A percentile compares a stretch with the other conserved stretches of the same genome.
phyloP scores from a whole-genome alignment of 2,888 invertebrate genomes.

The Eupithecia subfuscata region DNA sequence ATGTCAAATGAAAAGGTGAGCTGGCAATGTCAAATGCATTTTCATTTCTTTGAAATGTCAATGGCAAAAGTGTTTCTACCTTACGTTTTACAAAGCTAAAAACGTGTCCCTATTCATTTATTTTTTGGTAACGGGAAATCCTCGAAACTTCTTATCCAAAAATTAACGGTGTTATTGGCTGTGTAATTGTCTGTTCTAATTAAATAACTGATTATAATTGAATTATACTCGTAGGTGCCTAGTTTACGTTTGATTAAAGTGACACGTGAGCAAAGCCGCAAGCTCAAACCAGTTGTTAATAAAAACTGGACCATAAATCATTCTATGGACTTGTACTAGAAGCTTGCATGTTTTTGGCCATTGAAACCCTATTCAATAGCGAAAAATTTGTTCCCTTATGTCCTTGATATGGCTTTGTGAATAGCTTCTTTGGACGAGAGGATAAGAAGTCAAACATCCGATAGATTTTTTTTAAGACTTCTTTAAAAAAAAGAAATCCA shows the following conservation, averaged over 20 bases:
- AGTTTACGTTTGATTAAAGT: neutral
- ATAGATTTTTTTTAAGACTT: no score
- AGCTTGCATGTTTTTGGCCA: neutral
- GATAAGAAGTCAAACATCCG: neutral
- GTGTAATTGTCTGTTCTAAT: no score
- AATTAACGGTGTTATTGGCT: no score
- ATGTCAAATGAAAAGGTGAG: conserved; percentile 37
- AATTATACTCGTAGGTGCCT: neutral
- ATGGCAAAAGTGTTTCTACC: neutral
- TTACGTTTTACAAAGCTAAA: neutral
- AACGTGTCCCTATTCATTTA: neutral
- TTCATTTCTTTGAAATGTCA: conserved; percentile 6
- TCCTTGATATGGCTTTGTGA: neutral
- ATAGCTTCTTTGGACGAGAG: neutral
- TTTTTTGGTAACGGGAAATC: neutral
- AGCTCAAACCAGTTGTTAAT: no score
- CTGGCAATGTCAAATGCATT: conserved; percentile 38
- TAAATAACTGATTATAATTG: no score
- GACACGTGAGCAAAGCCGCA: neutral
- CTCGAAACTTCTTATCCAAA: neutral
- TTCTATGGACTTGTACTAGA: neutral
- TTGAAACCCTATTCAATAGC: neutral
- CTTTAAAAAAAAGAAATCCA: no score
- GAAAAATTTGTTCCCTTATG: neutral
- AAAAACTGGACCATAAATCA: neutral